Conservation (phyloP, 2,888 invertebrate genomes). For the Colostygia pectinataria region DNA sequence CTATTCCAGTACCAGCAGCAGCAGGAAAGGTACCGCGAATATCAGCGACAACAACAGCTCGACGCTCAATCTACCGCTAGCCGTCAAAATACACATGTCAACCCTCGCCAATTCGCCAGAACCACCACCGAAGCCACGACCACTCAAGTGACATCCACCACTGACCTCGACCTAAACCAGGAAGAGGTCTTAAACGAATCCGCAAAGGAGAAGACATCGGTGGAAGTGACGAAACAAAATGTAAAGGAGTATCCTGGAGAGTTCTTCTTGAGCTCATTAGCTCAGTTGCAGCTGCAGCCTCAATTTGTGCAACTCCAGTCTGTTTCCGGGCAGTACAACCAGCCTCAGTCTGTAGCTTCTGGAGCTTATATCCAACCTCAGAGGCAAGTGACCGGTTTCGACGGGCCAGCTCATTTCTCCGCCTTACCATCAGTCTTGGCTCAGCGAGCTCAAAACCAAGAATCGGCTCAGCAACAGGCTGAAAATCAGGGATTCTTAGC, state of each 20-base stretch:
- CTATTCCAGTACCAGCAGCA: slow-evolving; percentile 65
- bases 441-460: slow-evolving; percentile 47
- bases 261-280: slow-evolving; percentile 62
- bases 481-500: slow-evolving; percentile 7
- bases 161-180: slow-evolving; percentile 58
- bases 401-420: slow-evolving; percentile 66
- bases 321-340: slow-evolving; percentile 55
- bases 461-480: slow-evolving; percentile 58
- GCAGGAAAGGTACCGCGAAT: slow-evolving; percentile 62
- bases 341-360: slow-evolving; percentile 39
- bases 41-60: slow-evolving; percentile 62
- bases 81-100: slow-evolving; percentile 7
- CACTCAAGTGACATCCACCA: slow-evolving; percentile 49
- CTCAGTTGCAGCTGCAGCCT: slow-evolving; percentile 65
- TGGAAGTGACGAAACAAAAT: slow-evolving; percentile 70
- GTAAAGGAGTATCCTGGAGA: slow-evolving; percentile 72
- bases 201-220: slow-evolving; percentile 47
- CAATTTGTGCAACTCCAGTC: slow-evolving; percentile 61
- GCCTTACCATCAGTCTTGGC: slow-evolving; percentile 68
- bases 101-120: slow-evolving; percentile 59
- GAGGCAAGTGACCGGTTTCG: slow-evolving; percentile 55
- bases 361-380: slow-evolving; percentile 31
- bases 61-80: slow-evolving; percentile 44
- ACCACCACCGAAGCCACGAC: slow-evolving; percentile 51
- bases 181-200: slow-evolving; percentile 49